Evolutionary conservation across 2,113 vertebrate species (phyloP), one percentile per base, ranked within the genome.

Genomic region (Aplodontia rufa): DNA sequence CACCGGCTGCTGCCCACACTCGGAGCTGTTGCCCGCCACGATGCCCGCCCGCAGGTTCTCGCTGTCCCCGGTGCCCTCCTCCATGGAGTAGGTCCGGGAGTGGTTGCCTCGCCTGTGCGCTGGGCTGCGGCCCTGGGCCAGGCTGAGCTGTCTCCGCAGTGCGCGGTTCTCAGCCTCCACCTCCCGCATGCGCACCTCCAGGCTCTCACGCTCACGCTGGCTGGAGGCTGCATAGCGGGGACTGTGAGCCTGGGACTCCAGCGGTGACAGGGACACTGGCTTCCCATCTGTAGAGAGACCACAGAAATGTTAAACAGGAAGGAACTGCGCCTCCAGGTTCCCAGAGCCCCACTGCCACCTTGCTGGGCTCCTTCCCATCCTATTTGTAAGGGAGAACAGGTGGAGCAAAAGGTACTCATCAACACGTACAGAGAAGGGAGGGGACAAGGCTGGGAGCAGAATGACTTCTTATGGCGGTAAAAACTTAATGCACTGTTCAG

Each of bases 131-230:
- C 98, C 97, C 94, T 99, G 99, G 0, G 98, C 99, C 96, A 99
- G 98, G 98, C 99, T 99, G 97, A 99, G 99, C 97, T 99, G 99
- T 90, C 98, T 98, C 90, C 99, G 99, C 35, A 99, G 99, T 0
- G 97, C 99, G 0, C 98, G 99, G 98, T 99, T 99, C 98, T 99
- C 99, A 94, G 99, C 99, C 98, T 99, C 99, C 97, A 99, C 99
- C 83, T 99, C 99, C 0, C 99, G 99, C 79, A 99, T 97, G 0
- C 99, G 98, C 83, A 99, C 98, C 94, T 99, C 99, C 98, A 99
- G 97, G 94, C 98, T 99, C 97, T 99, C 99, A 0, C 98, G 98
- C 91, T 99, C 99, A 32, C 98, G 98, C n/a, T 98, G 98, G 95
- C 99, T 99, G 0, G 98, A 98, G 1, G 98, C 98, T 0, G 98